Evolutionary conservation across 2,888 invertebrate genomes (phyloP).

Genomic region (Zeuzera pyrina): DNA sequence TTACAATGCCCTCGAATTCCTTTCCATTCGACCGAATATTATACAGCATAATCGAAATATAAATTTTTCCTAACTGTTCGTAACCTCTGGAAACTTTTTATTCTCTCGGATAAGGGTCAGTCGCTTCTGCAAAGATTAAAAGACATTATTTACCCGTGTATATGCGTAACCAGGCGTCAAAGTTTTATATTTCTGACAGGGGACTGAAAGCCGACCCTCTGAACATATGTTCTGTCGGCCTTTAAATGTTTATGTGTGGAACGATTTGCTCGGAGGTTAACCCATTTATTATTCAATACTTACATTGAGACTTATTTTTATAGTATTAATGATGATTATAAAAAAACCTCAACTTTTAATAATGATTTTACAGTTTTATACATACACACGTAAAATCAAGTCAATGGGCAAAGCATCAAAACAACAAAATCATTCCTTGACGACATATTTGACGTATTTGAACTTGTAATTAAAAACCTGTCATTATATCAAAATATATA

Average conservation of each 20-base stretch:
- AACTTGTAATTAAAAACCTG: too few relatives aligned
- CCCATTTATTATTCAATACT: too few relatives aligned
- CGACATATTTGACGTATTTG: too few relatives aligned
- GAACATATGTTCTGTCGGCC: conserved; percentile 33
- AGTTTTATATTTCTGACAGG: conserved; percentile 60
- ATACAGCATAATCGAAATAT: conserved; percentile 55
- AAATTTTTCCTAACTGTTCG: conserved; percentile 43
- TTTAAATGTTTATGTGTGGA: conserved; percentile 28
- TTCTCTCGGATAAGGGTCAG: conserved; percentile 48
- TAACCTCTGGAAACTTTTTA: conserved; percentile 49
- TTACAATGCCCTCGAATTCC: too few relatives aligned
- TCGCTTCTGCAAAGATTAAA: conserved; percentile 55
- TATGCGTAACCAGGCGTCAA: conserved; percentile 46
- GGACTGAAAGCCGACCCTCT: conserved; percentile 38
- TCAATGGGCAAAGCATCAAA: too few relatives aligned
- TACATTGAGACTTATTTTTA: too few relatives aligned
- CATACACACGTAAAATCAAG: too few relatives aligned
- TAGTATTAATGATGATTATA: too few relatives aligned
- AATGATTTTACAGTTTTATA: too few relatives aligned
- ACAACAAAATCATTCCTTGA: too few relatives aligned
- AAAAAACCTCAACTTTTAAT: too few relatives aligned
- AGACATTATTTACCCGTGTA: conserved; percentile 59
- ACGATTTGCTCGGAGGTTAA: conserved; percentile 14
- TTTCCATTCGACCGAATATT: conserved; percentile 21
- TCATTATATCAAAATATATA: too few relatives aligned